A percentile compares a stretch with the other conserved stretches of the same genome.
phyloP scores from a whole-genome alignment of 2,113 vertebrate genomes.

The Danio rerio region GRCz12tu NC_133179.1:67492001-67492500 shows the following conservation, averaged over 20 bases:
- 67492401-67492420: background rate
- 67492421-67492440: no score
- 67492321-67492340: background rate
- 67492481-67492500: no score
- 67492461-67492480: no score
- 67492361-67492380: background rate
- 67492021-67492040: background rate
- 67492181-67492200: conserved; percentile 1
- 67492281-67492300: background rate
- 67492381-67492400: background rate
- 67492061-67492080: background rate
- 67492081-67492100: background rate
- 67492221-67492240: background rate
- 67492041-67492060: conserved; percentile 22
- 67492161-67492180: no score
- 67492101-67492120: background rate
- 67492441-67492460: no score
- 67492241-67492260: background rate
- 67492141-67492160: background rate
- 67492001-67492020: background rate
- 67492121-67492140: background rate
- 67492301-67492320: background rate
- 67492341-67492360: background rate
- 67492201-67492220: conserved; percentile 7
- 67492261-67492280: background rate